phyloP scores from a whole-genome alignment of 2,888 invertebrate genomes.

The Sminthurides aquaticus region DNA sequence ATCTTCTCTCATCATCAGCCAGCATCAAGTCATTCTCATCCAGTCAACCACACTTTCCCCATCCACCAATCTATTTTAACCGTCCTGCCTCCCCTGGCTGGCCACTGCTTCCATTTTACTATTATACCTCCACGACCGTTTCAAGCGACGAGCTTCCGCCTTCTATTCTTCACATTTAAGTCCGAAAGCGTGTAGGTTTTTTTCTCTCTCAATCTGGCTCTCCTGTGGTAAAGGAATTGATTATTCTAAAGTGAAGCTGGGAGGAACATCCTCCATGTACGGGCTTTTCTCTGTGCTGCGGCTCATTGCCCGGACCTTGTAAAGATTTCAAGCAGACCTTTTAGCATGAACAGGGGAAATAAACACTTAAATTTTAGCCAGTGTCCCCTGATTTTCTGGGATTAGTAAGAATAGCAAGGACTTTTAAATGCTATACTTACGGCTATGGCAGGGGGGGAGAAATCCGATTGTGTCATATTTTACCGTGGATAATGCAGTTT shows the following conservation, averaged over 20 bases:
- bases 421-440: no score
- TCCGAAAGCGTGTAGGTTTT: background rate
- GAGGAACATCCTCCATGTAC: no score
- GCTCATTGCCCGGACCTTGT: background rate
- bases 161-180: background rate
- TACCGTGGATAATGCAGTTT: background rate
- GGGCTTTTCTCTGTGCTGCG: background rate
- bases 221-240: background rate
- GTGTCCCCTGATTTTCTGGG: background rate
- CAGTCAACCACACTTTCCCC: background rate
- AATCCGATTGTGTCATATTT: no score
- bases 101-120: no score
- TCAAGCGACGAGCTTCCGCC: no score
- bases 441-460: no score
- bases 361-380: background rate
- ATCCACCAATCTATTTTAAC: background rate
- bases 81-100: no score
- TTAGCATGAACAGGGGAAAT: background rate
- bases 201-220: background rate
- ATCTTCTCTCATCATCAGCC: slow-evolving; percentile 36
- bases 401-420: background rate
- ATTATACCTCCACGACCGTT: no score
- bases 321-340: background rate
- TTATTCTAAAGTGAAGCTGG: background rate
- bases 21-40: slow-evolving; percentile 13